Conservation (phyloP, 2,797 vertebrate species). For the Anas flavirostris region DNA sequence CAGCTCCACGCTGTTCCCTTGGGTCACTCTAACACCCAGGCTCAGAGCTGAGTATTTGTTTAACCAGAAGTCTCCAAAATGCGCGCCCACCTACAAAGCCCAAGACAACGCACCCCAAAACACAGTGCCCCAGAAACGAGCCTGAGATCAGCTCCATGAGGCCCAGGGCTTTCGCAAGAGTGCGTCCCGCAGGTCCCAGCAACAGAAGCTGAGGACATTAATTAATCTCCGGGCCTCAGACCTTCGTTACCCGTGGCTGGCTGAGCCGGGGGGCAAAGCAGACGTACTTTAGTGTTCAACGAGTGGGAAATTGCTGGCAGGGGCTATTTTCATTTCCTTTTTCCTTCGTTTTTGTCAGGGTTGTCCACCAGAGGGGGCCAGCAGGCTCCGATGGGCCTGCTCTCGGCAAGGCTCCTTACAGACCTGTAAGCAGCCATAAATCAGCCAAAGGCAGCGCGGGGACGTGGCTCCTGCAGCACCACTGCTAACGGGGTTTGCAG, state of each 20-base stretch:
- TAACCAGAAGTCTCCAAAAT: neutral
- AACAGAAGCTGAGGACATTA: neutral
- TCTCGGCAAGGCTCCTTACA: fast-evolving
- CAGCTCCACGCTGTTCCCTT: neutral
- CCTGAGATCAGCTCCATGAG: too few relatives aligned
- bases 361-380: conserved; percentile 33
- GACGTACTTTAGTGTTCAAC: fast-evolving
- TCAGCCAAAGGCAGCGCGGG: neutral
- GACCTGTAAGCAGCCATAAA: neutral
- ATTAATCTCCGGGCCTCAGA: neutral
- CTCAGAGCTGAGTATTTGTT: neutral
- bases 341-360: neutral
- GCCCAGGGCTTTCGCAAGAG: neutral
- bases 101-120: neutral
- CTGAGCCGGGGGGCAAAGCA: neutral
- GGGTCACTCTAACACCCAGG: neutral
- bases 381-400: fast-evolving
- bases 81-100: neutral
- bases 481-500: neutral
- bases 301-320: neutral
- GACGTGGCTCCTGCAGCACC: neutral
- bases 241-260: fast-evolving
- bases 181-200: neutral
- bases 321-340: neutral
- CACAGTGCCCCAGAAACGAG: fast-evolving